phyloP scores from a whole-genome alignment of 2,797 vertebrate genomes.

The Siniperca obscura region DNA sequence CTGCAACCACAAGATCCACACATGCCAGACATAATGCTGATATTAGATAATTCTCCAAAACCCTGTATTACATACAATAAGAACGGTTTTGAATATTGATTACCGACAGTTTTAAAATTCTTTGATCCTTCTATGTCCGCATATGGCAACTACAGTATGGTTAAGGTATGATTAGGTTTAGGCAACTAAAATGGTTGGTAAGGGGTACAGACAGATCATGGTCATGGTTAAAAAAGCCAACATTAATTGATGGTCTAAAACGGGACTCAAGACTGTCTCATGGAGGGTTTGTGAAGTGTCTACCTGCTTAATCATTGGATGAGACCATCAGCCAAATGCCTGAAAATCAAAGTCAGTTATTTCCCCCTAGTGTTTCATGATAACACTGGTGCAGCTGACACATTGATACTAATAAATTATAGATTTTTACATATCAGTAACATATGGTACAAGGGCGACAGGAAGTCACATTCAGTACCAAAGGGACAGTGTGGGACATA shows the following conservation, averaged over 20 bases:
- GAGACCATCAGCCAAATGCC: not conserved
- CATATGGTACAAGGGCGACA: slow-evolving; percentile 70
- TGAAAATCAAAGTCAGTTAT: slow-evolving; percentile 2
- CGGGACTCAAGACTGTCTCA: not conserved
- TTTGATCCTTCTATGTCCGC: not conserved
- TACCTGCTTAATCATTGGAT: not conserved
- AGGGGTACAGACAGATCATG: not conserved
- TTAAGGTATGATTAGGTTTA: not conserved
- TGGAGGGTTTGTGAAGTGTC: not conserved
- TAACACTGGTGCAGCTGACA: not conserved
- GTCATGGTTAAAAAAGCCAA: too few species aligned
- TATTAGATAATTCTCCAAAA: too few species aligned
- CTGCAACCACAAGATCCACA: too few species aligned
- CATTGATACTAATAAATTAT: not conserved
- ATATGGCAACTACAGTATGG: not conserved
- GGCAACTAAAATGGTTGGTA: not conserved
- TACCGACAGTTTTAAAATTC: not conserved
- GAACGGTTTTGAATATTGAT: not conserved
- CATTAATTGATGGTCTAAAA: not conserved
- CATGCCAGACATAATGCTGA: too few species aligned
- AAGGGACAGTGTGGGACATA: slow-evolving; percentile 37
- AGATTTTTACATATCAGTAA: slow-evolving; percentile 33
- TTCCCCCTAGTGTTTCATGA: not conserved
- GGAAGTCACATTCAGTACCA: slow-evolving; percentile 54
- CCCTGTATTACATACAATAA: too few species aligned